A percentile compares a stretch with the other conserved stretches of the same genome.
These are phyloP conservation scores for Endotricha flammealis DNA, from an alignment of 2,888 invertebrate species.

Conservation along the genomic window DNA sequence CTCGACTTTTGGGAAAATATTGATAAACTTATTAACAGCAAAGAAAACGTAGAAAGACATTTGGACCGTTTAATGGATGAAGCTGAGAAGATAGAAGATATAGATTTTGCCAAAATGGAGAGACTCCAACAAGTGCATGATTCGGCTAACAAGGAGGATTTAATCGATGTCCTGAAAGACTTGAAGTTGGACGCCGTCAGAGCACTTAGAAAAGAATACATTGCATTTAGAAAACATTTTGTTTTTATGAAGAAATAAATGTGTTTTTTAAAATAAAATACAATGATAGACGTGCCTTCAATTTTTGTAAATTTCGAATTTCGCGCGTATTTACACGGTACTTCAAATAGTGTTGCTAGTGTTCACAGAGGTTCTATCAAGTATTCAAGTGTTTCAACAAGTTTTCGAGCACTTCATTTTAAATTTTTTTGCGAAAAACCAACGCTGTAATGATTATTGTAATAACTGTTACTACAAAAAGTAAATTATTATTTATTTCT, in stretches of 20 bases:
- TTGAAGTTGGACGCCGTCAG: conserved; percentile 61
- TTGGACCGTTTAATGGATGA: conserved; percentile 54
- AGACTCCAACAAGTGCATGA: conserved; percentile 49
- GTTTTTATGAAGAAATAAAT: conserved; percentile 31
- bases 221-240: conserved; percentile 54
- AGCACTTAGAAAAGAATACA: conserved; percentile 58
- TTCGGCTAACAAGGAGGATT: conserved; percentile 50
- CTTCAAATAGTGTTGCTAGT: neutral
- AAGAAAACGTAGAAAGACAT: conserved; percentile 48
- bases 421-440: no score
- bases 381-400: no score
- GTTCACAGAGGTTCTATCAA: no score
- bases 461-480: no score
- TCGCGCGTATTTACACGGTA: conserved; percentile 32
- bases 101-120: conserved; percentile 66
- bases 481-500: no score
- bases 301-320: conserved; percentile 35
- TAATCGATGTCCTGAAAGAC: conserved; percentile 47
- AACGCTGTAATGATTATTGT: no score
- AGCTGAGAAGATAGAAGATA: conserved; percentile 60
- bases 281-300: conserved; percentile 34
- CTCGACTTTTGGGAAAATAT: conserved; percentile 64
- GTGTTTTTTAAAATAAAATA: conserved; percentile 6
- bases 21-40: conserved; percentile 51
- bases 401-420: no score